These are phyloP conservation scores for Lumbricus terrestris DNA, from an alignment of 2,888 invertebrate genomes.

Conservation along the genomic window DNA sequence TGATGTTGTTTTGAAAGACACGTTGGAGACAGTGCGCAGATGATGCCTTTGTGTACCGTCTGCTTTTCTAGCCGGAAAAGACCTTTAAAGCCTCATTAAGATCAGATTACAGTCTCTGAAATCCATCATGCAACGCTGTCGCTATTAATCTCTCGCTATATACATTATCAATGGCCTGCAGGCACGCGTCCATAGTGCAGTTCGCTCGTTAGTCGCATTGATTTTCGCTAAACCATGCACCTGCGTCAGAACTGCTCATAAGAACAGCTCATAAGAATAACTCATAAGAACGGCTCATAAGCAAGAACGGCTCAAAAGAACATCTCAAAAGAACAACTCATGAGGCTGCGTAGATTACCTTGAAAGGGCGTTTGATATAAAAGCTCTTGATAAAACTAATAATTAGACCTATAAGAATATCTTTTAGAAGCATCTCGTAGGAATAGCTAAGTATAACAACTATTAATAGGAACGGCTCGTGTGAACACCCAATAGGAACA, in stretches of 20 bases:
- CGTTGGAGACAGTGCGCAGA: not conserved
- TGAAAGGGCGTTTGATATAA: too few relatives aligned
- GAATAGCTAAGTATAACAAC: too few relatives aligned
- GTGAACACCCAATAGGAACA: not conserved
- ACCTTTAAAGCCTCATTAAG: not conserved
- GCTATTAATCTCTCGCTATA: not conserved
- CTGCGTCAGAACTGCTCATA: too few relatives aligned
- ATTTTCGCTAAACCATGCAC: not conserved
- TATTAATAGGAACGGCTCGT: not conserved
- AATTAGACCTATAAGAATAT: too few relatives aligned
- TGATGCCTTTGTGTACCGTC: not conserved
- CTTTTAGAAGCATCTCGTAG: too few relatives aligned
- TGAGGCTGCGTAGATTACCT: too few relatives aligned
- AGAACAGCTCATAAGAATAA: too few relatives aligned
- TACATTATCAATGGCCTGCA: not conserved
- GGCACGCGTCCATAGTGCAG: too few relatives aligned
- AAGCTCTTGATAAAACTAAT: too few relatives aligned
- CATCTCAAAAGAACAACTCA: too few relatives aligned
- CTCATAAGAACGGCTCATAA: not conserved
- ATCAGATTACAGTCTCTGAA: not conserved
- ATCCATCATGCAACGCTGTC: not conserved
- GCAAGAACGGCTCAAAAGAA: not conserved
- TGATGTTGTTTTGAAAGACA: not conserved
- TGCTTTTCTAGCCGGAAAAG: not conserved
- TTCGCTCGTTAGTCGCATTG: not conserved